Conservation (phyloP, 2,888 invertebrate species). For the Philereme vetulata region DNA sequence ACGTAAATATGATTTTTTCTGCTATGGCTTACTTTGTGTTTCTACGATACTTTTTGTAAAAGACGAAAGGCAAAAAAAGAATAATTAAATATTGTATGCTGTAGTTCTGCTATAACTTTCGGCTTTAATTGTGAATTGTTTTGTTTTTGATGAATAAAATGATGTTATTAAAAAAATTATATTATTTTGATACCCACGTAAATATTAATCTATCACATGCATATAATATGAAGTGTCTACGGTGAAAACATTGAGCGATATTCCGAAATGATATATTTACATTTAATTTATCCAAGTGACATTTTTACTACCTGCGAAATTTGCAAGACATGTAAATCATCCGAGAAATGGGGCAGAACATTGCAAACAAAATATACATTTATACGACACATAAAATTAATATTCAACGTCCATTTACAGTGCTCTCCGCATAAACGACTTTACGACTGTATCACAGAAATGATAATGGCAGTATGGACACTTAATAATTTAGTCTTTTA, state of each 20-base stretch:
- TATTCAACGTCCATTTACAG: slow-evolving; percentile 49
- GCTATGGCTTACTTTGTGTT: no score
- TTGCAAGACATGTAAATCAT: slow-evolving; percentile 23
- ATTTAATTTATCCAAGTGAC: background rate
- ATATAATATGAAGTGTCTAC: no score
- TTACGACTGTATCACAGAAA: slow-evolving; percentile 36
- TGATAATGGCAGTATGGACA: slow-evolving; percentile 7
- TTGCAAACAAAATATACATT: slow-evolving; percentile 31
- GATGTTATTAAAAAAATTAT: no score
- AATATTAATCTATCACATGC: no score
- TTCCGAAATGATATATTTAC: background rate
- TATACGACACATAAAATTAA: slow-evolving; percentile 47
- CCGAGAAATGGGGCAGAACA: slow-evolving; percentile 21
- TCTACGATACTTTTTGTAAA: no score
- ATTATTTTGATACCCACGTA: no score
- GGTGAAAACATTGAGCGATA: background rate
- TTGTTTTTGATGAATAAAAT: no score
- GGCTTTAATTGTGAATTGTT: no score
- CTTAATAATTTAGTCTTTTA: background rate
- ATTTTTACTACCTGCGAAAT: slow-evolving; percentile 17
- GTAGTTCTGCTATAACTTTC: no score
- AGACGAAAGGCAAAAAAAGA: no score
- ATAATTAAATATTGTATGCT: no score
- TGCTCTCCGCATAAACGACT: slow-evolving; percentile 44
- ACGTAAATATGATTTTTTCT: no score